Conservation (phyloP, 2,888 invertebrate species). For the Rhogogaster chlorosoma region DNA sequence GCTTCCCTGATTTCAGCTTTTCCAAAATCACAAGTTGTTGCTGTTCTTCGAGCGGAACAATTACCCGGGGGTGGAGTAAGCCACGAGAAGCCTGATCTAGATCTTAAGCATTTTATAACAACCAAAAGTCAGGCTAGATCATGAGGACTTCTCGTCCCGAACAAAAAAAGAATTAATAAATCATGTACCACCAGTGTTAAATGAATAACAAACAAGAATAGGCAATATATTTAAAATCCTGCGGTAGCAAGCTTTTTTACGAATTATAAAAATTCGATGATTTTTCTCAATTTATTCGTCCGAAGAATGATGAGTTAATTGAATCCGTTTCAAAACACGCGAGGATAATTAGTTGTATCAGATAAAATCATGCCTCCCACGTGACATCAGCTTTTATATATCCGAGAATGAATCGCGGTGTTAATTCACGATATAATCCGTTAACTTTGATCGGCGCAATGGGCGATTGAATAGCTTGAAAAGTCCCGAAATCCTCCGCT, state of each 20-base stretch:
- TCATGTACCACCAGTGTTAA: background rate
- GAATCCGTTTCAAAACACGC: background rate
- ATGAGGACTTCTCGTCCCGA: background rate
- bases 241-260: background rate
- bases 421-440: background rate
- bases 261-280: background rate
- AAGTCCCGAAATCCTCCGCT: constrained; percentile 10
- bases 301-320: background rate
- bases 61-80: constrained; percentile 4
- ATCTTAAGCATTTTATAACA: background rate
- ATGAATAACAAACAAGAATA: background rate
- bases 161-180: background rate
- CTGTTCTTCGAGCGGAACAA: constrained; percentile 21
- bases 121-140: background rate
- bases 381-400: background rate
- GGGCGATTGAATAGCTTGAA: background rate
- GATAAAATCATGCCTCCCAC: background rate
- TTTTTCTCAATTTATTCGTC: background rate
- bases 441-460: background rate
- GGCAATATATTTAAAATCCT: background rate
- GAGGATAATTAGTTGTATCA: background rate
- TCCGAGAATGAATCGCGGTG: background rate
- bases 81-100: background rate
- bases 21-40: constrained; percentile 55
- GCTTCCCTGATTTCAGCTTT: constrained; percentile 78